Conservation (phyloP, 1,140 invertebrate species). For the Episyrphus balteatus region DNA sequence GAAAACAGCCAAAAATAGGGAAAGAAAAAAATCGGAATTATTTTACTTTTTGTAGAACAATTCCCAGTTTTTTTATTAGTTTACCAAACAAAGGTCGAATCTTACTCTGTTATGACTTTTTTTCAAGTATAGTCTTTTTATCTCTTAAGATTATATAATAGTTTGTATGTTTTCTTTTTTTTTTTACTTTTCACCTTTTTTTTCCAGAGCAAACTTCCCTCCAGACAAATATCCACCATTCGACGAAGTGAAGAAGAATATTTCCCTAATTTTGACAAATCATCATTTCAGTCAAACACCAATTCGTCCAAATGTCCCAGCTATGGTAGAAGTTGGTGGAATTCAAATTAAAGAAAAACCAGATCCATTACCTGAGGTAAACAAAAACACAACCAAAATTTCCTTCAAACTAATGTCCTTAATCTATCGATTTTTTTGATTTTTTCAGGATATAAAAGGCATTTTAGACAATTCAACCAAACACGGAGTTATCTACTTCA, state of each 20-base stretch:
- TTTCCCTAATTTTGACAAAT: conserved; percentile 15
- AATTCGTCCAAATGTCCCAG: conserved; percentile 20
- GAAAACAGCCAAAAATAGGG: too few relatives aligned
- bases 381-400: conserved; percentile 1
- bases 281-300: conserved; percentile 14
- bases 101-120: too few relatives aligned
- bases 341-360: conserved; percentile 25
- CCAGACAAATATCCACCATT: conserved; percentile 8
- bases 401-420: not conserved
- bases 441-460: conserved; percentile 36
- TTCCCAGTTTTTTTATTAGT: not conserved
- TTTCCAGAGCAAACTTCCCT: not conserved
- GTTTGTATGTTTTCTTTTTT: too few relatives aligned
- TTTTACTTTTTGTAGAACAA: conserved; percentile 31
- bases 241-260: conserved; percentile 2
- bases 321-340: conserved; percentile 31
- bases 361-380: conserved; percentile 24
- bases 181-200: too few relatives aligned
- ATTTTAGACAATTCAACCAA: conserved; percentile 36
- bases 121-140: too few relatives aligned
- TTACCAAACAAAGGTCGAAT: conserved; percentile 7
- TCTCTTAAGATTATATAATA: too few relatives aligned
- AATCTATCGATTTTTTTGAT: conserved; percentile 8
- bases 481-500: conserved; percentile 45
- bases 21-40: too few relatives aligned